These are phyloP conservation scores for Menidia beryllina DNA, from an alignment of 2,113 vertebrate species.

Conservation along the genomic window DNA sequence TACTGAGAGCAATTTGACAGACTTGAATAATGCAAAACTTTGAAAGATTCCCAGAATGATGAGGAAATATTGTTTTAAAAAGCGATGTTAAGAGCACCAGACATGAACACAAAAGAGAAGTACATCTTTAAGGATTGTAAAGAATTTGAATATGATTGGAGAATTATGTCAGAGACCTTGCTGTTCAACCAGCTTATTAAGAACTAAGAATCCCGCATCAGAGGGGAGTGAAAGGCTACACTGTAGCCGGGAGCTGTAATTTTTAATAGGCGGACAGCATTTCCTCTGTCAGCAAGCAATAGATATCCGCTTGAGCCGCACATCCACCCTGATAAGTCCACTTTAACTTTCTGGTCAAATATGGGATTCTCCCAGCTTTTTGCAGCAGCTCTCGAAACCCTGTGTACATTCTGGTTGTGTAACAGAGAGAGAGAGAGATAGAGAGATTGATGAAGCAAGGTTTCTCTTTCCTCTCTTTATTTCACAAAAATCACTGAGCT, in stretches of 20 bases:
- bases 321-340: constrained; percentile 59
- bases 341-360: constrained; percentile 62
- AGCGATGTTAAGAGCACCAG: background rate
- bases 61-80: constrained; percentile 13
- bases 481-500: constrained; percentile 49
- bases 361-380: constrained; percentile 54
- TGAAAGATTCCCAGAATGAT: constrained; percentile 32
- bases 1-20: constrained; percentile 39
- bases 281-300: constrained; percentile 46
- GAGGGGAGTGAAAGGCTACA: background rate
- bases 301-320: constrained; percentile 59
- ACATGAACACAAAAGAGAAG: background rate
- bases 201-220: constrained; percentile 24
- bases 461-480: constrained; percentile 24
- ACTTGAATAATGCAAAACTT: constrained; percentile 56
- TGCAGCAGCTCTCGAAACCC: constrained; percentile 28
- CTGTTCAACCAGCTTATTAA: constrained; percentile 10
- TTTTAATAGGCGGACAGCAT: constrained; percentile 41
- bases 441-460: constrained; percentile 45
- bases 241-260: constrained; percentile 9
- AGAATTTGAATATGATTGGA: constrained; percentile 4
- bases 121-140: constrained; percentile 7
- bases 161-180: constrained; percentile 7
- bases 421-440: constrained; percentile 39
- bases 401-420: constrained; percentile 59